These are phyloP conservation scores for Branchipolynoe longqiensis DNA, from an alignment of 2,888 invertebrate species.

Conservation along the genomic window DNA sequence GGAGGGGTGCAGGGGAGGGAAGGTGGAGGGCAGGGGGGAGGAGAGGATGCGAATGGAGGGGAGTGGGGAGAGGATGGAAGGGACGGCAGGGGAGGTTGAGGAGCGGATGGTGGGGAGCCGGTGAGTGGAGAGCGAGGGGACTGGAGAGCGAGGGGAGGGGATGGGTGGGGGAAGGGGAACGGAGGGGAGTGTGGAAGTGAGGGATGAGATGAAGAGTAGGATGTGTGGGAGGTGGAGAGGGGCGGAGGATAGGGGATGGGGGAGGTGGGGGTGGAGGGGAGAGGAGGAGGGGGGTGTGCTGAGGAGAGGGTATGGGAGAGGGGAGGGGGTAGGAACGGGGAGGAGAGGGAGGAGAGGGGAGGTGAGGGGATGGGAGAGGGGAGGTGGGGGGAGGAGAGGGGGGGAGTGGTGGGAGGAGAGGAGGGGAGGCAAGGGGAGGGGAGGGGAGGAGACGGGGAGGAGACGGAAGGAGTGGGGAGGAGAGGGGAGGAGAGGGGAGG, in stretches of 20 bases:
- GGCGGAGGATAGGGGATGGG: neutral
- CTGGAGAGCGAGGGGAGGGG: too few relatives aligned
- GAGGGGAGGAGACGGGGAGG: neutral
- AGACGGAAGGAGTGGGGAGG: neutral
- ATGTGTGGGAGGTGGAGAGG: neutral
- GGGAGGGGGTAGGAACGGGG: neutral
- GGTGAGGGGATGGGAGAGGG: neutral
- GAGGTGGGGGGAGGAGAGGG: neutral
- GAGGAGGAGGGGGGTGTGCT: neutral
- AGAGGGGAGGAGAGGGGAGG: neutral
- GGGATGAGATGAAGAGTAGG: neutral
- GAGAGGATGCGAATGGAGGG: too few relatives aligned
- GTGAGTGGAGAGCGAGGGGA: too few relatives aligned
- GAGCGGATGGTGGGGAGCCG: too few relatives aligned
- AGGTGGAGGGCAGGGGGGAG: too few relatives aligned
- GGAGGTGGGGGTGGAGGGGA: neutral
- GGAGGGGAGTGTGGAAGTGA: neutral
- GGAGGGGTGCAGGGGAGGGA: too few relatives aligned
- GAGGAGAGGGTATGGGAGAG: neutral
- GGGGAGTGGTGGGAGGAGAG: too few relatives aligned
- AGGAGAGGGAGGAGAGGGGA: neutral
- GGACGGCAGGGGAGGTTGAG: too few relatives aligned
- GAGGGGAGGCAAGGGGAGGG: neutral
- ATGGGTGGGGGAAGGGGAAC: too few relatives aligned
- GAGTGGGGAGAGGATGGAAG: too few relatives aligned